Base-by-base conservation (phyloP, 2,113 vertebrate genomes). In the Alces alces region DNA sequence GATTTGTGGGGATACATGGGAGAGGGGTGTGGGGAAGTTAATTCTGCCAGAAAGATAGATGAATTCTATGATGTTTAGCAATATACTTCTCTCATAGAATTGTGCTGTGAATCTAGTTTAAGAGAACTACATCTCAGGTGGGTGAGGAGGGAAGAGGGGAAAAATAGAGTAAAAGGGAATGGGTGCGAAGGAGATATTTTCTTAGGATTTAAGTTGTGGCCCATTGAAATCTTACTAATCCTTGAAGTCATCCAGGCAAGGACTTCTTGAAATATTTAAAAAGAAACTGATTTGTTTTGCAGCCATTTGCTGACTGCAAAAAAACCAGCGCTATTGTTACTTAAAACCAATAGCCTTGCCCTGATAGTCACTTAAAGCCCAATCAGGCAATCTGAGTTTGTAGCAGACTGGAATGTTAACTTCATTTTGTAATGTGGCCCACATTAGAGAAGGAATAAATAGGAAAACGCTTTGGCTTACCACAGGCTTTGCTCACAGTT, bases 401-500 rank as follows among this genome's bases (percentile, higher is more conserved):
- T 92, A 88, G 21, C 36, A 86, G 2, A 89, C 11, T 70, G 85
- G 45, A 97, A 52, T 39, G 87, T 97, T 93, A 58, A 54, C 27
- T 87, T 28, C 83, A 73, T 30, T 45, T 45, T 97, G 7, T 94
- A 97, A 86, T 57, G 57, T 96, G 60, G 43, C 25, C 64, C 43
- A 64, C n/a, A 28, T 93, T 86, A 80, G 73, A 50, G 60, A 80
- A 96, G 76, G 57, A 86, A 91, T 91, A 89, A 95, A 33, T 95
- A 95, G 95, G n/a, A 85, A 95, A 96, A 54, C 30, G 55, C 36
- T 12, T 93, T 95, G 73, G n/a, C 47, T 98, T 97, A 94, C 36
- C 89, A 94, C n/a, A 94, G 91, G 23, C 80, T 80, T 97, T 97
- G 93, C 89, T 98, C 64, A 97, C 79, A 96, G 86, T 97, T 97